Percentiles rank a stretch among this genome's conserved stretches.
Conservation (phyloP, 2,888 invertebrate genomes). For the Dynastes hyllus region DNA sequence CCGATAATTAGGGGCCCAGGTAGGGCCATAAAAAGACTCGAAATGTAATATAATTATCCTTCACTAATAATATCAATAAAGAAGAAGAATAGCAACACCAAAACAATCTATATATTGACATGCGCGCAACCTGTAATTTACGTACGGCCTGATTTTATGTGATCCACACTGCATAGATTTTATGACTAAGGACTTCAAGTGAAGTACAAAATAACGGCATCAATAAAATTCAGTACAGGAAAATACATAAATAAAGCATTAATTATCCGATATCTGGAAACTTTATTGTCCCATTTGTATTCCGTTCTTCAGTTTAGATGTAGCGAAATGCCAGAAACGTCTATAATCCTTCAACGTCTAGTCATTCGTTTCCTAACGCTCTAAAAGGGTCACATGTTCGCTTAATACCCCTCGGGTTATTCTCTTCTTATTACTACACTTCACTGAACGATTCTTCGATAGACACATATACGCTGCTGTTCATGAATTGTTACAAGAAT, state of each 20-base stretch:
- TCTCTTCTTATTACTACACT: too few relatives aligned
- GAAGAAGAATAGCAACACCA: too few relatives aligned
- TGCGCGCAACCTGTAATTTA: too few relatives aligned
- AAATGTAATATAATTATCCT: too few relatives aligned
- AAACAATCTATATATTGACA: too few relatives aligned
- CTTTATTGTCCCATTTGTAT: constrained; percentile 24
- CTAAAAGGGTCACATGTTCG: constrained; percentile 32
- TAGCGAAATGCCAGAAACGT: constrained; percentile 17
- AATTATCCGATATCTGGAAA: constrained; percentile 23
- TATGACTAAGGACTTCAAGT: constrained; percentile 5
- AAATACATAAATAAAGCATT: constrained; percentile 35
- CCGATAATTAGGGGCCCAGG: too few relatives aligned
- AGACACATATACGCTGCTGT: too few relatives aligned
- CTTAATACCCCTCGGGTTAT: constrained; percentile 11
- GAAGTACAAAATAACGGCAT: constrained; percentile 25
- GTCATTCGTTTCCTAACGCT: constrained; percentile 15
- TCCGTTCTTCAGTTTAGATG: constrained; percentile 2
- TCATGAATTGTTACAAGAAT: too few relatives aligned
- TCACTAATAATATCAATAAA: too few relatives aligned
- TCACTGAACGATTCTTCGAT: too few relatives aligned
- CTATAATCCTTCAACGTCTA: constrained; percentile 22
- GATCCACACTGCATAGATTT: constrained; percentile 8
- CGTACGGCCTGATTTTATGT: neutral
- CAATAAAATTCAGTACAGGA: constrained; percentile 14
- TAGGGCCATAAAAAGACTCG: too few relatives aligned